Percentiles rank a stretch among this genome's conserved stretches.
Evolutionary conservation across 2,888 invertebrate genomes (phyloP).

Genomic region (Latrodectus hesperus): DNA sequence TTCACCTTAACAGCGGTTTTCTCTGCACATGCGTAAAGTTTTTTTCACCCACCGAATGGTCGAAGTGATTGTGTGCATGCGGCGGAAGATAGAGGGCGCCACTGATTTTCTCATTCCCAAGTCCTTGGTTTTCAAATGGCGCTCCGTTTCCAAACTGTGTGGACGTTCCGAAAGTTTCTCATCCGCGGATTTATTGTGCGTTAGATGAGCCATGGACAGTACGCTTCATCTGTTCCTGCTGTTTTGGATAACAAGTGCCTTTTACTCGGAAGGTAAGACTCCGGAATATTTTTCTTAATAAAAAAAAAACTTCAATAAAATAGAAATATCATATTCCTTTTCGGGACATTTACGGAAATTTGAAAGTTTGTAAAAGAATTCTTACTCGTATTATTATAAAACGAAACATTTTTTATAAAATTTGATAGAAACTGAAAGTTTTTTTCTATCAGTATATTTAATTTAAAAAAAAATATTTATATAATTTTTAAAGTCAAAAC

Average conservation of each 20-base stretch:
- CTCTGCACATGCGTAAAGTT: slow-evolving; percentile 20
- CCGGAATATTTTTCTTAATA: background rate
- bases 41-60: slow-evolving; percentile 1
- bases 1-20: slow-evolving; percentile 3
- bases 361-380: no score
- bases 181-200: slow-evolving; percentile 49
- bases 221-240: slow-evolving; percentile 34
- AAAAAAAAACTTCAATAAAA: no score
- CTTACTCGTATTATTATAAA: no score
- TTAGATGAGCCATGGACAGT: slow-evolving; percentile 53
- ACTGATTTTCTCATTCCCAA: slow-evolving; percentile 5
- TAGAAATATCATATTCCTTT: no score
- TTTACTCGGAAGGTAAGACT: slow-evolving; percentile 46
- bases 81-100: slow-evolving; percentile 42
- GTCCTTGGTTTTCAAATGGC: slow-evolving; percentile 63
- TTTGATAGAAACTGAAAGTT: no score
- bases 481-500: no score
- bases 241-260: slow-evolving; percentile 68
- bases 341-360: no score
- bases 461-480: no score
- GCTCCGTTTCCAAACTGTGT: slow-evolving; percentile 33
- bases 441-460: no score
- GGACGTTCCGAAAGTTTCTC: slow-evolving; percentile 55
- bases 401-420: no score
- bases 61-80: slow-evolving; percentile 30